These are phyloP conservation scores for Pocota personata DNA, from an alignment of 2,888 invertebrate species.

Conservation along the genomic window DNA sequence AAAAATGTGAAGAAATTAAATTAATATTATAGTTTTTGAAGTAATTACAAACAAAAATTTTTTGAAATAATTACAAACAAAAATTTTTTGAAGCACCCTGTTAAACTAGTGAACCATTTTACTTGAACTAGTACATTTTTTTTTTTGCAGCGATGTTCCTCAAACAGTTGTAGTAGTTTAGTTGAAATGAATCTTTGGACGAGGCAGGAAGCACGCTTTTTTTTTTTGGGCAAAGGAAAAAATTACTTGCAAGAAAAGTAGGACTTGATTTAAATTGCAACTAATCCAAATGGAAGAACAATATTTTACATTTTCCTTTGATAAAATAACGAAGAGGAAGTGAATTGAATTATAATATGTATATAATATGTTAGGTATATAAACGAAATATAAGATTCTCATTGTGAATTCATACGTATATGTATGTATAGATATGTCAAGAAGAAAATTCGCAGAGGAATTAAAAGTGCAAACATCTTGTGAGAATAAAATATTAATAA, in stretches of 20 bases:
- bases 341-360: background rate
- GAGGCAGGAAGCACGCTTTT: background rate
- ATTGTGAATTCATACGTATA: background rate
- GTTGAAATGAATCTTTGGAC: background rate
- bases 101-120: background rate
- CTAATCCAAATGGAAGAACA: no score
- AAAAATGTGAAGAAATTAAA: no score
- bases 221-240: background rate
- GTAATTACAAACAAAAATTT: no score
- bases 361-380: background rate
- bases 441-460: background rate
- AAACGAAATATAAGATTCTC: background rate
- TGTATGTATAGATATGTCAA: background rate
- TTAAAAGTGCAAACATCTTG: slow-evolving; percentile 9
- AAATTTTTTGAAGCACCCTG: slow-evolving; percentile 17
- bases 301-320: no score
- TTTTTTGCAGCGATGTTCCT: background rate
- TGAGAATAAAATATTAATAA: slow-evolving; percentile 5
- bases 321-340: background rate
- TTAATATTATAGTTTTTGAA: no score
- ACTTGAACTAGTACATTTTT: background rate
- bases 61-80: no score
- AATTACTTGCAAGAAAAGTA: no score
- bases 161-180: background rate
- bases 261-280: no score